Evolutionary conservation across 1,140 invertebrate species (phyloP), one percentile per base, ranked within the genome.

Genomic region (Bradysia coprophila): DNA sequence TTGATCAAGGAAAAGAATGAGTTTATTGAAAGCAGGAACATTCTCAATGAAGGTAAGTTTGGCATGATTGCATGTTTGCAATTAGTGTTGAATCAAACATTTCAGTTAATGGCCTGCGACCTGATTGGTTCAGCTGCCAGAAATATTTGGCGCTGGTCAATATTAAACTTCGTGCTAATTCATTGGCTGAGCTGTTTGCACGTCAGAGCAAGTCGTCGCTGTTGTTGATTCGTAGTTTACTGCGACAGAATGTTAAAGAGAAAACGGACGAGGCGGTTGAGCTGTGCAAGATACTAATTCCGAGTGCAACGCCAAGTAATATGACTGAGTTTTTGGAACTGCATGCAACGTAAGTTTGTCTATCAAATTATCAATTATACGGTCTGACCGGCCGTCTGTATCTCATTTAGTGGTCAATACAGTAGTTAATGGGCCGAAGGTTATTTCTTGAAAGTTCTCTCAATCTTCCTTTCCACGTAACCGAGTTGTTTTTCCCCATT

Each of bases 161-260:
- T 46, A 45, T 52, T 53, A 42, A 47, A 48, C 20, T 57, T 43
- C 63, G 65, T 6, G 51, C 54, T 1, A 57, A 53, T 37, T 47
- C 60, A 41, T 43, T 63, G 19, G 42, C 55, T 18, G 43, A 57
- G 18, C 44, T 62, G 42, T 20, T 49, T 3, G 28, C 54, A 21
- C 52, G 45, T 20, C 23, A 45, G 15, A 32, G 10, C 38, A 43
- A 51, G 37, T 24, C 31, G 4, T 41, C 57, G 41, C 42, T 67
- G 28, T 49, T 64, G 43, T 49, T 48, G 8, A 38, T 57, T 20
- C 9, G 34, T 1, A 18, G 21, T 5, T 33, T 44, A 11, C 19
- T 44, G 18, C 28, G 34, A 22, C 38, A 44, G n/a, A 21, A 40
- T 3, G 13, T 3, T 1, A 20, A 28, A 10, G 46, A 57, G 22